These are phyloP conservation scores for Cerastis rubricosa DNA, from an alignment of 2,888 invertebrate species.

Conservation along the genomic window DNA sequence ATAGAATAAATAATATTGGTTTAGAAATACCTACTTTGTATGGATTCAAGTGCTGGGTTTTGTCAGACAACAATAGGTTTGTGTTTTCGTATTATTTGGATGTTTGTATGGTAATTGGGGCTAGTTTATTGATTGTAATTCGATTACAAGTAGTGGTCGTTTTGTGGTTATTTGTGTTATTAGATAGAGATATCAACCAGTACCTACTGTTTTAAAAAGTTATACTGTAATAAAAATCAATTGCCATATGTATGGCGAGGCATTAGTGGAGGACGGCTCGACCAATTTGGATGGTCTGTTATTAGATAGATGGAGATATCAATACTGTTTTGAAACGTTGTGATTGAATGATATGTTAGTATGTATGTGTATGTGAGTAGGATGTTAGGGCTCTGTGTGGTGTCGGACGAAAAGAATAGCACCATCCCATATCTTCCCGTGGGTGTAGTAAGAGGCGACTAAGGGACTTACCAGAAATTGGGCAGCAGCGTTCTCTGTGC, in stretches of 20 bases:
- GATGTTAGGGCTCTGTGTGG: too few relatives aligned
- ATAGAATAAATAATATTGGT: slow-evolving; percentile 53
- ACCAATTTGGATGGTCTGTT: too few relatives aligned
- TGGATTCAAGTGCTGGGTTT: slow-evolving; percentile 34
- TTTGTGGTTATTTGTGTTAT: not conserved
- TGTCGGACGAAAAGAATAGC: too few relatives aligned
- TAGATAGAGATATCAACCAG: not conserved
- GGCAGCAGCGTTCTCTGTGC: too few relatives aligned
- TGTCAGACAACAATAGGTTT: slow-evolving; percentile 10
- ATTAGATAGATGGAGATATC: not conserved
- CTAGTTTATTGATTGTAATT: slow-evolving; percentile 15
- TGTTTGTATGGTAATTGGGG: slow-evolving; percentile 14
- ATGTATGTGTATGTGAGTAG: too few relatives aligned
- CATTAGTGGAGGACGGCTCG: too few relatives aligned
- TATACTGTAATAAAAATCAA: too few relatives aligned
- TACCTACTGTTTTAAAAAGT: not conserved
- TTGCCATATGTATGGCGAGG: too few relatives aligned
- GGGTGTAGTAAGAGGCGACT: too few relatives aligned
- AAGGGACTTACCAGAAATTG: too few relatives aligned
- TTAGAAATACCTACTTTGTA: slow-evolving; percentile 28
- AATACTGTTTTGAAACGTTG: not conserved
- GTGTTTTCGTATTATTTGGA: slow-evolving; percentile 19
- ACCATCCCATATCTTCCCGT: too few relatives aligned
- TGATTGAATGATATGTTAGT: not conserved
- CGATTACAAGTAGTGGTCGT: not conserved